Base-by-base conservation (phyloP, 2,797 vertebrate genomes). In the Geotrypetes seraphini region DNA sequence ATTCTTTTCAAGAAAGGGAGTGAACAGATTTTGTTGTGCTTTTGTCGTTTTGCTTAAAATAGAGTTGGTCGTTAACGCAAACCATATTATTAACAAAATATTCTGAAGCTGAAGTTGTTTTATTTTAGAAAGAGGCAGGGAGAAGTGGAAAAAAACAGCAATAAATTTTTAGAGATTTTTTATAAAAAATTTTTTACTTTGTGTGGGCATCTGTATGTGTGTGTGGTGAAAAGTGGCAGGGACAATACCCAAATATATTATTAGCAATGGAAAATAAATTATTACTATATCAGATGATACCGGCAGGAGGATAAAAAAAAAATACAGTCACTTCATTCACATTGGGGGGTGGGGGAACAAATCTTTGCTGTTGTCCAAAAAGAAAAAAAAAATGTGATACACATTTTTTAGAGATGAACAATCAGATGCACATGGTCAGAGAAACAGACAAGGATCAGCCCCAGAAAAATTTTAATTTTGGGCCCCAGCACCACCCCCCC, bases 371-470 rank as follows among this genome's bases (percentile, higher is more conserved):
- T 58, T 32, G n/a, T n/a, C n/a, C n/a, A n/a, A n/a, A n/a, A n/a
- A n/a, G n/a, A 51, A 63, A 63, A 34, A 43, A 74, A 20, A 78
- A 62, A 57, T 77, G 83, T 74, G 85, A 63, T 75, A 91, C 83
- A 90, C 79, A 86, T 69, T 89, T 86, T n/a, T 86, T 67, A 86
- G 78, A 86, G 81, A 87, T 85, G 82, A 83, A 87, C 74, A 79
- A 90, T 84, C 83, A 89, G 87, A 91, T 85, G 89, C 85, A 93
- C 83, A 91, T 77, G 84, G 78, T 85, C 75, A 70, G 36, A 70
- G 72, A 69, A 82, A 82, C 79, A 90, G 81, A 90, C 85, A 86
- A 84, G 87, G 81, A 86, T 78, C 85, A n/a, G n/a, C n/a, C n/a
- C n/a, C n/a, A n/a, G n/a, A n/a, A n/a, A n/a, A n/a, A n/a, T n/a